Evolutionary conservation across 2,888 invertebrate species (phyloP).

Genomic region (Venusia cambrica): DNA sequence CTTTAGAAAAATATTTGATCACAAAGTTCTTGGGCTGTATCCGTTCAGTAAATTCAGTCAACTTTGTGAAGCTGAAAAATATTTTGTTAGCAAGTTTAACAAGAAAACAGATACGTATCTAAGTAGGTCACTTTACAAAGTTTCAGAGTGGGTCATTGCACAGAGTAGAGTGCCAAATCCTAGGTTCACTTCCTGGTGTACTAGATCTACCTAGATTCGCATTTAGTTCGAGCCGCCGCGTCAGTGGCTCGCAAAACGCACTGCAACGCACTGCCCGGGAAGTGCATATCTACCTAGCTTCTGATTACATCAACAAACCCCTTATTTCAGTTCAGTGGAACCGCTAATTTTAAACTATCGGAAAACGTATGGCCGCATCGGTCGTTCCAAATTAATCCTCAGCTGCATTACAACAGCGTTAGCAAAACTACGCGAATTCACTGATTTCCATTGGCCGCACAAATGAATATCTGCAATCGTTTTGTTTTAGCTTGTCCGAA

Average conservation of each 20-base stretch:
- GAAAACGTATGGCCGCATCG: conserved; percentile 38
- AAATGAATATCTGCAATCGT: conserved; percentile 55
- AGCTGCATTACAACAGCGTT: conserved; percentile 39
- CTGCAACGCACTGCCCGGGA: conserved; percentile 43
- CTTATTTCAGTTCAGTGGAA: conserved; percentile 44
- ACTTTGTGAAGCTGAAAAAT: too few species aligned
- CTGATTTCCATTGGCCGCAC: conserved; percentile 38
- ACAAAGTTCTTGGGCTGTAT: too few species aligned
- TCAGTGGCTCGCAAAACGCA: conserved; percentile 41
- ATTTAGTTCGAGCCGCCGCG: conserved; percentile 42
- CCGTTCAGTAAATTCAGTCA: too few species aligned
- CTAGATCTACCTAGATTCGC: conserved; percentile 40
- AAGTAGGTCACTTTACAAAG: conserved; percentile 16
- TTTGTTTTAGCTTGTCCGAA: conserved; percentile 44
- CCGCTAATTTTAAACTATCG: conserved; percentile 55
- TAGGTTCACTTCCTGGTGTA: conserved; percentile 54
- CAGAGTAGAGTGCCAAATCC: conserved; percentile 57
- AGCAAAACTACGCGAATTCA: conserved; percentile 40
- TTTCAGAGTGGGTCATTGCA: conserved; percentile 43
- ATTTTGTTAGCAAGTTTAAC: too few species aligned
- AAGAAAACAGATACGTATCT: too few species aligned
- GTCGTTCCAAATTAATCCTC: conserved; percentile 43
- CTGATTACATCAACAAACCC: conserved; percentile 45
- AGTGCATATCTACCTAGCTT: conserved; percentile 41
- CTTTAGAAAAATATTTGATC: conserved; percentile 7